A percentile compares a stretch with the other conserved stretches of the same genome.
phyloP scores from a whole-genome alignment of 2,113 vertebrate genomes.

The Melanocharis versteri region DNA sequence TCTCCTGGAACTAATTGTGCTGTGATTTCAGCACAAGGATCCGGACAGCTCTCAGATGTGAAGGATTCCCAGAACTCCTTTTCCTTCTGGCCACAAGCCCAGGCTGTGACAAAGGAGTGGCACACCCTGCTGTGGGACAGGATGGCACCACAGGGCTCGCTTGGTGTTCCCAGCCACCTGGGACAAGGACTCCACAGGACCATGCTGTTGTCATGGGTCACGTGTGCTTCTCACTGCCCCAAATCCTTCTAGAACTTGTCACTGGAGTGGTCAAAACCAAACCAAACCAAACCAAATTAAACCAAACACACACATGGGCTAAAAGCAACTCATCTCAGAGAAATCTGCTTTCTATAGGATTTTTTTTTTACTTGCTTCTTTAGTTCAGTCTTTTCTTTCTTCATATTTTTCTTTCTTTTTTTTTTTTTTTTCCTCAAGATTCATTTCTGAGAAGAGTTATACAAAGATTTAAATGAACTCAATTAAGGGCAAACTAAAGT shows the following conservation, averaged over 20 bases:
- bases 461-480: not conserved
- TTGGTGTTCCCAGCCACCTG: not conserved
- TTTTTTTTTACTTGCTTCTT: not conserved
- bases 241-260: not conserved
- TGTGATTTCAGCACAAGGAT: not conserved
- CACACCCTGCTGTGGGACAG: not conserved
- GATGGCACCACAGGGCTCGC: not conserved
- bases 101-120: not conserved
- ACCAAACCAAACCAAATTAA: not conserved
- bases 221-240: not conserved
- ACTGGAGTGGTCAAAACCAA: not conserved
- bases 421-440: not conserved
- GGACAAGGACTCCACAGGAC: not conserved
- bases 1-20: not conserved
- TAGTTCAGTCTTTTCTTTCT: not conserved
- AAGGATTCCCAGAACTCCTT: not conserved
- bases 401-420: not conserved
- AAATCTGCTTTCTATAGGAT: not conserved
- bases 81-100: not conserved
- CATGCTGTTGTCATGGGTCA: not conserved
- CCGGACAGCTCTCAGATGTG: not conserved
- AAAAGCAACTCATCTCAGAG: not conserved
- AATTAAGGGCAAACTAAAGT: not conserved
- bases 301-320: accelerated
- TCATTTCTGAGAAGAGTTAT: not conserved